Evolutionary conservation across 2,113 vertebrate genomes (phyloP).

Genomic region (Hiodon tergisus): DNA sequence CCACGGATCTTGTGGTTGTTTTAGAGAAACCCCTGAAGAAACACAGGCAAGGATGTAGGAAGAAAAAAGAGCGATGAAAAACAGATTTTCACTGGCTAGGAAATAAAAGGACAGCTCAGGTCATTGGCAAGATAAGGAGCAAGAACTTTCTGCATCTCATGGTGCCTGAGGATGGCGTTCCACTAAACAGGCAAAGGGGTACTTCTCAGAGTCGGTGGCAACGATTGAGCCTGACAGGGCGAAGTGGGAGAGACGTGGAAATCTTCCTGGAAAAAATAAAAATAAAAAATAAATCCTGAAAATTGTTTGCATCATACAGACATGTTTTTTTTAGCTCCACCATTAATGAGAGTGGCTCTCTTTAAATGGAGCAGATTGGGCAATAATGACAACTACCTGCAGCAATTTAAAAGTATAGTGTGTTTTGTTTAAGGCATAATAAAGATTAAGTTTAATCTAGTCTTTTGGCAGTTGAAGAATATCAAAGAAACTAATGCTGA

Average conservation of each 20-base stretch:
- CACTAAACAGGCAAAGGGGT: not conserved
- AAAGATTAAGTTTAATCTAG: no score
- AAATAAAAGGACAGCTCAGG: conserved; percentile 12
- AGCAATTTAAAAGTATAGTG: no score
- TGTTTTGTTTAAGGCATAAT: no score
- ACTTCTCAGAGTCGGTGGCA: not conserved
- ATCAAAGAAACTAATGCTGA: no score
- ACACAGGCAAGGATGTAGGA: not conserved
- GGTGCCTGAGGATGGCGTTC: not conserved
- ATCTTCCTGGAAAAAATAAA: no score
- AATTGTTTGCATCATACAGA: conserved; percentile 6
- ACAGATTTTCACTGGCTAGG: not conserved
- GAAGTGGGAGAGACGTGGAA: not conserved
- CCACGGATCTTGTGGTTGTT: not conserved
- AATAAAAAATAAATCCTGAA: not conserved
- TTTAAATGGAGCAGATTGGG: no score
- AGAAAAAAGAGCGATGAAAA: conserved; percentile 6
- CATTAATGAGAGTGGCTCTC: not conserved
- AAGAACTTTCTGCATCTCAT: not conserved
- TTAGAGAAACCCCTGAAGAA: not conserved
- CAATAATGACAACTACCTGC: no score
- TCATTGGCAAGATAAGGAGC: conserved; percentile 1
- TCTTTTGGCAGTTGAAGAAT: no score
- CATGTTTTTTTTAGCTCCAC: not conserved
- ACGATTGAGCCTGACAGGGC: conserved; percentile 17